Evolutionary conservation across 2,113 vertebrate species (phyloP), one percentile per base, ranked within the genome.

Genomic region (Pycnonotus jocosus): DNA sequence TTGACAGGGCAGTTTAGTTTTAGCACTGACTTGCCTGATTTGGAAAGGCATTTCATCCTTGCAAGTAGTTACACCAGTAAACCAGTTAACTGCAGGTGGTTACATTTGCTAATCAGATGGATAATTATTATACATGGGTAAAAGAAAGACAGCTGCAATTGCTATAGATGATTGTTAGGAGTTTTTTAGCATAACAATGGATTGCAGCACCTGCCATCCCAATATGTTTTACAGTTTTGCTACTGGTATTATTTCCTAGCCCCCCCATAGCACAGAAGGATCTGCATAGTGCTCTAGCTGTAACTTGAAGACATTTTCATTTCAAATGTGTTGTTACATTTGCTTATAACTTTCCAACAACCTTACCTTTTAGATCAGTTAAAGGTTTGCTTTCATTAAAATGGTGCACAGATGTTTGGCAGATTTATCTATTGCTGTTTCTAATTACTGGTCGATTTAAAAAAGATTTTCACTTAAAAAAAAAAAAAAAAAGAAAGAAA

Each of bases 111-210:
- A 80, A 93, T 95, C 91, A 84, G 87, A 96, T 65, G 86, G 83
- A 68, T 97, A 90, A 93, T 95, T 93, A 47, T 73, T 82, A 58
- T 42, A 83, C 37, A 45, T 3, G 73, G 83, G 56, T 88, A 79
- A 69, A 83, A 81, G 77, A 90, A 95, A 96, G 88, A 84, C 93
- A 97, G 93, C 82, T 94, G 88, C 88, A 95, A 33, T 85, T 94
- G 79, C 80, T 79, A 7, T 86, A 77, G 90, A 72, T 15, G 30
- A 95, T 81, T 89, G 83, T 73, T 91, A 66, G 72, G 76, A 86
- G 50, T 73, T 93, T 89, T 91, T 97, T 97, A 96, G 94, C 94
- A 92, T 96, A 89, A 96, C 73, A 97, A 89, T 94, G 83, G 84
- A 81, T 35, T 60, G n/a, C 81, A 95, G 77, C 97, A 96, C 96